Evolutionary conservation across 2,888 invertebrate genomes (phyloP), one percentile per base, ranked within the genome.

Genomic region (Anarsia innoxiella): DNA sequence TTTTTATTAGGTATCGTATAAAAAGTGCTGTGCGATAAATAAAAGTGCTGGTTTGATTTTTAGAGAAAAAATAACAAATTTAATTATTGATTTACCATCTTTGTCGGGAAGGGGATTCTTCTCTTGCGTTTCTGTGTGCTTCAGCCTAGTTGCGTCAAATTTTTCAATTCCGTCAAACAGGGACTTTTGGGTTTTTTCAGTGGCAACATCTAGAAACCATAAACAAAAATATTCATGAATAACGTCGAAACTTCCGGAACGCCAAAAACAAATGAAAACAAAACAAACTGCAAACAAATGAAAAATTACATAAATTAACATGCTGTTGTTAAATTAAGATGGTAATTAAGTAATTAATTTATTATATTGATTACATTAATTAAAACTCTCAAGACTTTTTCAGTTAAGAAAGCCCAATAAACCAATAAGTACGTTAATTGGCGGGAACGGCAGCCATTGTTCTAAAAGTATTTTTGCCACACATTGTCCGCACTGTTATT

Each of bases 21-120:
- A n/a, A n/a, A n/a, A n/a, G n/a, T n/a, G n/a, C n/a, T n/a, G n/a
- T n/a, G n/a, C n/a, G n/a, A n/a, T n/a, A n/a, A n/a, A n/a, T n/a
- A n/a, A n/a, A n/a, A n/a, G n/a, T n/a, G n/a, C n/a, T n/a, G n/a
- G n/a, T n/a, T n/a, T n/a, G n/a, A n/a, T n/a, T n/a, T n/a, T n/a
- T n/a, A n/a, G n/a, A n/a, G n/a, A n/a, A n/a, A n/a, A n/a, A n/a
- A n/a, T 19, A 19, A 19, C 4, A 19, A 5, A 19, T 19, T 19
- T 19, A 10, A 16, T 1, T 9, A 12, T 12, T 23, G n/a, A 35
- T 59, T 68, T 88, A 96, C 97, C 95, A 87, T 94, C 93, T 90
- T 95, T 94, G 71, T 95, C 95, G 30, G 97, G 97, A 63, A 97
- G 90, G 36, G 94, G 91, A 75, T 96, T 96, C 83, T 96, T 97